Evolutionary conservation across 2,797 vertebrate species (phyloP), one percentile per base, ranked within the genome.

Genomic region (Corythornis leucogaster): DNA sequence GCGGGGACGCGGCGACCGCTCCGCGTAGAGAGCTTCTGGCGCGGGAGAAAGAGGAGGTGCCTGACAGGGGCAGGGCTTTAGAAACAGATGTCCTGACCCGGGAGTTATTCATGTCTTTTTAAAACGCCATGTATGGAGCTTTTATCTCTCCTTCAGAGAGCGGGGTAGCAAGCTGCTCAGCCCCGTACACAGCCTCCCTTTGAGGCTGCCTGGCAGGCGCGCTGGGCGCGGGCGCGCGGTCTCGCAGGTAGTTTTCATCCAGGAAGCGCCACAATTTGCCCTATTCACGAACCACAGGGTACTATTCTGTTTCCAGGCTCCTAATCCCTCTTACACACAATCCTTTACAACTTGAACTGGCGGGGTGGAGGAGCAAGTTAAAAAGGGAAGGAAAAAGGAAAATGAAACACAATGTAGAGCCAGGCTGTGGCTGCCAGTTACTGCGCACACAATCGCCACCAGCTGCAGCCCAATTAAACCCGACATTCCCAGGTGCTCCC

Each of bases 391-490:
- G 95, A 83, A 94, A 95, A 91, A 93, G 94, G 92, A 46, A 83
- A 93, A 91, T 73, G 81, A 80, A 92, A 62, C 95, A 91, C 91
- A 95, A 94, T 96, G 96, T 95, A 71, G 78, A 82, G 94, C 94
- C 91, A 50, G 80, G 22, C 80, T 85, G 93, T 31, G 96, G 69
- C 94, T 88, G 91, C 94, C 95, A 93, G 97, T 80, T 93, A 80
- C 78, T 38, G 70, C 35, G 2, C 77, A 14, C 92, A 96, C 97
- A 97, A 92, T 97, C 35, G 43, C 48, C 91, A 81, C 96, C 97
- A 98, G 97, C 97, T 97, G 97, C 97, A 96, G 96, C 96, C 96
- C 96, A 97, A 96, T 97, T 97, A 97, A 97, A 97, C 80, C 91
- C 94, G 42, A 90, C 96, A 96, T 96, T 96, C 97, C 97, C 97